phyloP scores from a whole-genome alignment of 2,113 vertebrate genomes.

The Gopherus flavomarginatus region DNA sequence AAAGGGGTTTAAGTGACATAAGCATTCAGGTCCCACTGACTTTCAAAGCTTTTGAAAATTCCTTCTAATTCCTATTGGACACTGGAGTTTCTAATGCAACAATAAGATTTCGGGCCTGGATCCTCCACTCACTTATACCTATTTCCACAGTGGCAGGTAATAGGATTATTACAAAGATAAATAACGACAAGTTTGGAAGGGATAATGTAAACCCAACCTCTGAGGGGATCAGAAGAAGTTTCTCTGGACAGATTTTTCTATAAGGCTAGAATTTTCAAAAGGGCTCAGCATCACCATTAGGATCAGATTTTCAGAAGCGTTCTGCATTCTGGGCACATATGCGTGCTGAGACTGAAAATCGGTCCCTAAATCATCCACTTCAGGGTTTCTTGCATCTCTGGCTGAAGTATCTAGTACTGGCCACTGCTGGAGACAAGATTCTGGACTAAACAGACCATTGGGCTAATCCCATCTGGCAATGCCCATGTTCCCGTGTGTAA shows the following conservation, averaged over 20 bases:
- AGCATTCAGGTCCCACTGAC: background rate
- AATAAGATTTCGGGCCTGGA: background rate
- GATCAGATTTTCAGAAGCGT: background rate
- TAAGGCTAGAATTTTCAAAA: background rate
- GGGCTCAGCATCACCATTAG: background rate
- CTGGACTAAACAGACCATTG: background rate
- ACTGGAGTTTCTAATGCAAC: background rate
- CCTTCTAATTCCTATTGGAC: background rate
- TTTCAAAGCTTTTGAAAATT: background rate
- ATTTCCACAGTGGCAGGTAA: background rate
- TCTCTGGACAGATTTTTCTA: background rate
- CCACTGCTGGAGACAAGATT: background rate
- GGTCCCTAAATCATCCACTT: background rate
- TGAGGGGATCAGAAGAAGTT: background rate
- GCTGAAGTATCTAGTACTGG: background rate
- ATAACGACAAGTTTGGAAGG: background rate
- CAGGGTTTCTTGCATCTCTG: background rate
- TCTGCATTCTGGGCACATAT: background rate
- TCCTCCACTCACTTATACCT: background rate
- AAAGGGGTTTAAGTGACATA: background rate
- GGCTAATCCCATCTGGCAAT: background rate
- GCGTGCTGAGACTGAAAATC: background rate
- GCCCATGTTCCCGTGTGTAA: background rate
- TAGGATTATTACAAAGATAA: background rate
- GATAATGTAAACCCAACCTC: background rate